A percentile compares a stretch with the other conserved stretches of the same genome.
Evolutionary conservation across 2,113 vertebrate genomes (phyloP).

Genomic region (Brachypteracias leptosomus): DNA sequence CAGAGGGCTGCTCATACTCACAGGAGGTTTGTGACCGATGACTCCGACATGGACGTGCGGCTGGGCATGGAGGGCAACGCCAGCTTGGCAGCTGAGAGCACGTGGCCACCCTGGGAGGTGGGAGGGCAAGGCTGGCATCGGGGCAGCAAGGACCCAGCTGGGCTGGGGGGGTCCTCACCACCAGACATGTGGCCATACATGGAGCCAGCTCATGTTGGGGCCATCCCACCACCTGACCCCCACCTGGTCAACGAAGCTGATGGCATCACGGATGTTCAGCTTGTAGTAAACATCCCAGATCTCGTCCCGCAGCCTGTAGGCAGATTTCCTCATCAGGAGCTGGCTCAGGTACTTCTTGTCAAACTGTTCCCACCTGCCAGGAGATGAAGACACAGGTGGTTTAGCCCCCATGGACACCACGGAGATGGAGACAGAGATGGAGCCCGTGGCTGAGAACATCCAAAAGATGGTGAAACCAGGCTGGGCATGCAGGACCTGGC

Average conservation of each 20-base stretch:
- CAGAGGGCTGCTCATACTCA: constrained; percentile 68
- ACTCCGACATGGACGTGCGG: constrained; percentile 89
- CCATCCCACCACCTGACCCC: rapidly evolving
- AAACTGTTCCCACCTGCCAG: constrained; percentile 92
- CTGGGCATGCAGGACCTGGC: neutral
- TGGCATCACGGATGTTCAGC: constrained; percentile 95
- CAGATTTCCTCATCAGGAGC: constrained; percentile 90
- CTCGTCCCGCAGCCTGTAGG: constrained; percentile 89
- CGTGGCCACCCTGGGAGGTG: constrained; percentile 84
- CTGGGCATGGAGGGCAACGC: constrained; percentile 93
- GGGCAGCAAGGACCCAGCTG: neutral
- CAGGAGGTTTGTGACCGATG: constrained; percentile 94
- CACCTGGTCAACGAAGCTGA: constrained; percentile 95
- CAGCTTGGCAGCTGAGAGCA: constrained; percentile 86
- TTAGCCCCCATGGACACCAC: neutral
- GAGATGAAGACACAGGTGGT: neutral
- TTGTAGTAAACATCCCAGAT: constrained; percentile 98
- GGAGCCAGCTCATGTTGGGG: neutral
- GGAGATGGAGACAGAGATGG: too few relatives aligned
- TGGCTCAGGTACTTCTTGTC: constrained; percentile 97
- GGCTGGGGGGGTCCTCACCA: neutral
- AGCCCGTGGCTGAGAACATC: neutral
- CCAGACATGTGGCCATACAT: neutral
- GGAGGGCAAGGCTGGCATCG: neutral
- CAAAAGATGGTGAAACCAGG: rapidly evolving